A percentile compares a stretch with the other conserved stretches of the same genome.
phyloP scores from a whole-genome alignment of 2,888 invertebrate species.

The Parelbella ahira region DNA sequence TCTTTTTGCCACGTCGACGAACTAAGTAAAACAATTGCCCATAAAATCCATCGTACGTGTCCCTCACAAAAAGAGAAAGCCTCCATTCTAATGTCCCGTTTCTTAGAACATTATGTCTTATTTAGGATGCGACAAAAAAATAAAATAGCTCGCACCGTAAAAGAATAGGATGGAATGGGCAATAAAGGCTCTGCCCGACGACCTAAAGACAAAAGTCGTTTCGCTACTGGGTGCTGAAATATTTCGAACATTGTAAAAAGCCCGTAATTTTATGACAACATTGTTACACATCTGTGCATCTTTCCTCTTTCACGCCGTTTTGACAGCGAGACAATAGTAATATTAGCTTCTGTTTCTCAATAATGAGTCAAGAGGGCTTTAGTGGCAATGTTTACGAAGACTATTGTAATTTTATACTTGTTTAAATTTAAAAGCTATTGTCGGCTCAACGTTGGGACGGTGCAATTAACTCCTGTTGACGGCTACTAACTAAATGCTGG shows the following conservation, averaged over 20 bases:
- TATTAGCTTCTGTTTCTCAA: slow-evolving; percentile 67
- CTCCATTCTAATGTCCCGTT: slow-evolving; percentile 71
- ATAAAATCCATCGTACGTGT: slow-evolving; percentile 74
- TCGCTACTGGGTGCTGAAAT: slow-evolving; percentile 64
- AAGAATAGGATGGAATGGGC: slow-evolving; percentile 70
- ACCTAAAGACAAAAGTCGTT: slow-evolving; percentile 66
- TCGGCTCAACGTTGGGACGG: slow-evolving; percentile 29
- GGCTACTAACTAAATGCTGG: slow-evolving; percentile 21
- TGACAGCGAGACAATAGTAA: slow-evolving; percentile 64
- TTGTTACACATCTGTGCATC: slow-evolving; percentile 59
- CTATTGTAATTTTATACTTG: slow-evolving; percentile 36
- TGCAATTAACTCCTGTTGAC: slow-evolving; percentile 30
- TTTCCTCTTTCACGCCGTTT: slow-evolving; percentile 62
- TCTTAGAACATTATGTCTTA: slow-evolving; percentile 79
- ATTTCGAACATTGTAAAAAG: slow-evolving; percentile 67
- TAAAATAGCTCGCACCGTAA: slow-evolving; percentile 59
- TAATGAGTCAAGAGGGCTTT: slow-evolving; percentile 40
- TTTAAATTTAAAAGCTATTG: slow-evolving; percentile 33
- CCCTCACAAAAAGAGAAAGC: slow-evolving; percentile 73
- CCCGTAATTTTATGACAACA: slow-evolving; percentile 65
- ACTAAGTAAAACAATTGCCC: slow-evolving; percentile 74
- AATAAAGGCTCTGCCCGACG: slow-evolving; percentile 53
- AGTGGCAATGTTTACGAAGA: slow-evolving; percentile 31
- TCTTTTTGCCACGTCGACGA: slow-evolving; percentile 58
- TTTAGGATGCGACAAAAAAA: slow-evolving; percentile 72